Percentiles rank a stretch among this genome's conserved stretches.
phyloP scores from a whole-genome alignment of 2,797 vertebrate species.

The Morelia viridis region DNA sequence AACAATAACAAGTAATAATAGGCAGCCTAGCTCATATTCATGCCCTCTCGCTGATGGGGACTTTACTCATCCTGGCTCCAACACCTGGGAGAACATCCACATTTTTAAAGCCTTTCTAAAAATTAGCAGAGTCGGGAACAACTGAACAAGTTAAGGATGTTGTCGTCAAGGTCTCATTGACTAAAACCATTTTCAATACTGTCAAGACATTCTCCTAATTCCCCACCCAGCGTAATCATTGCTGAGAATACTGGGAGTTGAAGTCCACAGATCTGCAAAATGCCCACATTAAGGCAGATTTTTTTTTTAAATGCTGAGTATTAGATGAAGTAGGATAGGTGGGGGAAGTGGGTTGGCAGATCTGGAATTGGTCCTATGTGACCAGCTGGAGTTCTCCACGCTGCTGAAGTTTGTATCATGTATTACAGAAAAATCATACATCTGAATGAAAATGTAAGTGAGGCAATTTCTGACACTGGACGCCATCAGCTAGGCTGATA shows the following conservation, averaged over 20 bases:
- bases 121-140: neutral
- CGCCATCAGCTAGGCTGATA: neutral
- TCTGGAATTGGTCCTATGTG: neutral
- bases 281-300: neutral
- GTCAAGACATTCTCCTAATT: neutral
- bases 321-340: neutral
- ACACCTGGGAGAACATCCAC: neutral
- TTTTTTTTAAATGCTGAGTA: neutral
- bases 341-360: neutral
- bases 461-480: neutral
- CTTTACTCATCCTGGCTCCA: too few relatives aligned
- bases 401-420: too few relatives aligned
- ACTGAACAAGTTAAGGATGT: neutral
- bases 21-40: too few relatives aligned
- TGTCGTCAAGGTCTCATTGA: neutral
- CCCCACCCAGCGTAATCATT: neutral
- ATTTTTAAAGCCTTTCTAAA: neutral
- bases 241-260: neutral
- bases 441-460: neutral
- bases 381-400: neutral
- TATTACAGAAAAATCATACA: neutral
- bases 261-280: neutral
- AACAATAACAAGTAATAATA: too few relatives aligned
- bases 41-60: too few relatives aligned
- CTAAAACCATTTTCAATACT: neutral